A percentile compares a stretch with the other conserved stretches of the same genome.
Evolutionary conservation across 1,140 invertebrate species (phyloP).

Genomic region (Bombus turneri): DNA sequence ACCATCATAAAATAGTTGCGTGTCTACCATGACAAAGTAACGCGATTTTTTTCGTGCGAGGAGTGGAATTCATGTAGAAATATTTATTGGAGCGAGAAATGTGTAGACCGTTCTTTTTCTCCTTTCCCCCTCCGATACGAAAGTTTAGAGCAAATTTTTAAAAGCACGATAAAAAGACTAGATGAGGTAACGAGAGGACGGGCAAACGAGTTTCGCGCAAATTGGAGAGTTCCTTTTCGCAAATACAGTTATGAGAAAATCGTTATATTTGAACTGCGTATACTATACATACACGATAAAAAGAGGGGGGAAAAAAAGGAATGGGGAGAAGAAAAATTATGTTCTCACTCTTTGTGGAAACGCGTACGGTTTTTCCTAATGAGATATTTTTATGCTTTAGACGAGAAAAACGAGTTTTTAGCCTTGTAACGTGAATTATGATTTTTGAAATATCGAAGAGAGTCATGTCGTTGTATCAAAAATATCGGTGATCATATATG

Average conservation of each 20-base stretch:
- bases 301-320: background rate
- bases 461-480: background rate
- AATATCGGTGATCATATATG: background rate
- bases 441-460: background rate
- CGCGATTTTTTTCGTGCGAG: background rate
- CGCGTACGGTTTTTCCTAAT: slow-evolving; percentile 28
- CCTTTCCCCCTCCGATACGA: background rate
- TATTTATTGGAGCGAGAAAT: slow-evolving; percentile 53
- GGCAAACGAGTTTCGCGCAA: slow-evolving; percentile 57
- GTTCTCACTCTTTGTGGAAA: slow-evolving; percentile 5
- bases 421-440: slow-evolving; percentile 1
- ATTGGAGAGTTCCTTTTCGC: slow-evolving; percentile 64
- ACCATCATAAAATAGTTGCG: background rate
- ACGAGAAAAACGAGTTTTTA: background rate
- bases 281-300: slow-evolving; percentile 12
- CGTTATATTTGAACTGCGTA: slow-evolving; percentile 48
- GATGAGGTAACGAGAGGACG: slow-evolving; percentile 20
- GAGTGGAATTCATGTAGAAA: slow-evolving; percentile 44
- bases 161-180: slow-evolving; percentile 48
- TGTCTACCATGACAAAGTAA: slow-evolving; percentile 5
- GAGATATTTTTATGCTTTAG: slow-evolving; percentile 21
- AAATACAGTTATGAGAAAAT: slow-evolving; percentile 37
- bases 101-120: background rate
- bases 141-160: slow-evolving; percentile 46
- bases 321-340: background rate